These are phyloP conservation scores for Drosophila heteroneura DNA, from an alignment of 2,888 invertebrate genomes.

Conservation along the genomic window DNA sequence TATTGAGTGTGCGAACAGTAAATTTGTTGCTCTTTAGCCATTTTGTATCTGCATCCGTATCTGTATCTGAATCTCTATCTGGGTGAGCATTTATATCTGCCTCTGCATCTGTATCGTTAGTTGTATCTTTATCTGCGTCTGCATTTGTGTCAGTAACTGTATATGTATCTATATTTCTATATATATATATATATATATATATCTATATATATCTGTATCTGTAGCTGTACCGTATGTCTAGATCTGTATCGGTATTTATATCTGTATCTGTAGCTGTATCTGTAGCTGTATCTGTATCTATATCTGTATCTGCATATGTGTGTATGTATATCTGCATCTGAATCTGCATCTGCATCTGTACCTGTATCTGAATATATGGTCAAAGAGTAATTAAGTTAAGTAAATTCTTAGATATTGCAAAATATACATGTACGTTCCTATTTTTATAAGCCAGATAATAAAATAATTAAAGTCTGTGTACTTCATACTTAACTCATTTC, in stretches of 20 bases:
- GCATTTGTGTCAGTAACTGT: not conserved
- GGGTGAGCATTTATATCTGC: slow-evolving; percentile 1
- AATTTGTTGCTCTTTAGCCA: slow-evolving; percentile 12
- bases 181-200: not conserved
- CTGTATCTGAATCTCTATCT: not conserved
- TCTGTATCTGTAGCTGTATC: not conserved
- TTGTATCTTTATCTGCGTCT: slow-evolving; percentile 1
- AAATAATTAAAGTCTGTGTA: not conserved
- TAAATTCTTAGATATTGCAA: not conserved
- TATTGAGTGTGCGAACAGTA: slow-evolving; percentile 7
- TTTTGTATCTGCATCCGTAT: slow-evolving; percentile 9
- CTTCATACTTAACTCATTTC: not conserved
- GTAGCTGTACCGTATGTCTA: not conserved
- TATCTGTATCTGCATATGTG: not conserved
- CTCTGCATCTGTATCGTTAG: not conserved
- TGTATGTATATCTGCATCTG: not conserved
- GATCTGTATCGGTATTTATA: not conserved
- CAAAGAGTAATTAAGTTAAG: not conserved
- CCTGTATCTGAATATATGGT: not conserved
- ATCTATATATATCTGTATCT: not conserved
- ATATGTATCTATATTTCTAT: not conserved
- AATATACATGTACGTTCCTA: not conserved
- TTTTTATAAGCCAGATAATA: not conserved
- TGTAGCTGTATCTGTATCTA: not conserved
- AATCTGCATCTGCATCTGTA: not conserved